A percentile compares a stretch with the other conserved stretches of the same genome.
These are phyloP conservation scores for Theonella swinhoei DNA, from an alignment of 37 sponge, comb jelly and placozoan species.

Conservation along the genomic window DNA sequence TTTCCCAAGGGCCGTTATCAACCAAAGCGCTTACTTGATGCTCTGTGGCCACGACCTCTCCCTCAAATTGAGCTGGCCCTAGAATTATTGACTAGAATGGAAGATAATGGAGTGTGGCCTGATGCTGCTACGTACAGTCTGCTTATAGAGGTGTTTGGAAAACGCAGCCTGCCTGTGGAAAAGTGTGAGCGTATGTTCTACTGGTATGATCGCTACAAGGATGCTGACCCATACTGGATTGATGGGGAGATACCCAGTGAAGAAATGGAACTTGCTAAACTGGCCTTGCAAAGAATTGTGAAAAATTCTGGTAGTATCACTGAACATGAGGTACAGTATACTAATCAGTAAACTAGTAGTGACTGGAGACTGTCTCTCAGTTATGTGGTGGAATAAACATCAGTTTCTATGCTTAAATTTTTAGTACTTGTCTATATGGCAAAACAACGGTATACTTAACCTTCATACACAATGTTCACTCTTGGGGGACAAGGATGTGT, in stretches of 20 bases:
- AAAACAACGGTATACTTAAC: too few species aligned
- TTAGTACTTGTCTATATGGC: too few species aligned
- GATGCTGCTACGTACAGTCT: constrained; percentile 68
- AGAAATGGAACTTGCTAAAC: constrained; percentile 47
- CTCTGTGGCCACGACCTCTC: constrained; percentile 83
- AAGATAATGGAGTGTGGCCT: constrained; percentile 86
- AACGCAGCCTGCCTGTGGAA: constrained; percentile 74
- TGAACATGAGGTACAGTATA: constrained; percentile 54
- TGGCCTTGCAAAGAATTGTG: constrained; percentile 58
- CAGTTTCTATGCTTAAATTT: background rate
- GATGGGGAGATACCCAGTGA: constrained; percentile 45
- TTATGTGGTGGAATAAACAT: background rate
- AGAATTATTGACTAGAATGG: constrained; percentile 85
- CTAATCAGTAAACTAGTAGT: background rate
- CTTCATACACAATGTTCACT: background rate
- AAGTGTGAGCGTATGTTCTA: constrained; percentile 85
- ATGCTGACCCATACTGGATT: constrained; percentile 81
- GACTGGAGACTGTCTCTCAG: background rate
- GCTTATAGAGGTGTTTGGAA: constrained; percentile 74
- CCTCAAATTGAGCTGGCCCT: constrained; percentile 89
- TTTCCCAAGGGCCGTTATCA: constrained; percentile 83
- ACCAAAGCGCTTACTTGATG: constrained; percentile 75
- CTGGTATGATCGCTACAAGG: constrained; percentile 82
- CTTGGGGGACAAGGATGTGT: background rate
- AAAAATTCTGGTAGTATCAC: constrained; percentile 29